phyloP scores from a whole-genome alignment of 1,140 invertebrate species.

The Oreohelix idahoensis region DNA sequence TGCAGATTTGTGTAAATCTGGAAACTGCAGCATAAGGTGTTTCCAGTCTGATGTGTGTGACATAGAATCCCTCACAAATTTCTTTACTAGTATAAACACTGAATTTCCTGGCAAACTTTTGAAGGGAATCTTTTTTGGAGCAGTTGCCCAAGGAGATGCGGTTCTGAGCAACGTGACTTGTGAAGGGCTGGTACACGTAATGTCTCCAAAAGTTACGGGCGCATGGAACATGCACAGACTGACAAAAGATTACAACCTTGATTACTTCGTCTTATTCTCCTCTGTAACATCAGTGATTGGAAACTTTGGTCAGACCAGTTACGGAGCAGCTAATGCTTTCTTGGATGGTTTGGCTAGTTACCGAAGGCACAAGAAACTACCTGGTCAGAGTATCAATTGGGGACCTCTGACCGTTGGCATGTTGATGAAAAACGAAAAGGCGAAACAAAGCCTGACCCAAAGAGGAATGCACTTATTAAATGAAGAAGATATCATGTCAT shows the following conservation, averaged over 20 bases:
- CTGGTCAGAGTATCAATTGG: constrained; percentile 58
- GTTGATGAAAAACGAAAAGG: constrained; percentile 29
- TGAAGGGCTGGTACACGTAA: constrained; percentile 45
- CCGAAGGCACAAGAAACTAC: constrained; percentile 40
- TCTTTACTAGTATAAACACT: constrained; percentile 28
- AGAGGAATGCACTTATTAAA: constrained; percentile 41
- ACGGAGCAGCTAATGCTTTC: constrained; percentile 57
- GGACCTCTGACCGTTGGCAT: constrained; percentile 51
- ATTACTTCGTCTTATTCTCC: constrained; percentile 60
- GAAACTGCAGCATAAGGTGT: constrained; percentile 41
- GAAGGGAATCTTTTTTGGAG: constrained; percentile 60
- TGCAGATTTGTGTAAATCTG: constrained; percentile 28
- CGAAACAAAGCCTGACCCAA: constrained; percentile 17
- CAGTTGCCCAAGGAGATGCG: constrained; percentile 51
- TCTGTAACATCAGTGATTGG: constrained; percentile 53
- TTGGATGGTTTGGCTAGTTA: constrained; percentile 56
- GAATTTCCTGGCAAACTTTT: constrained; percentile 37
- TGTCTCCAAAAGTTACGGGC: constrained; percentile 57
- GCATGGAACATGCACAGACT: constrained; percentile 59
- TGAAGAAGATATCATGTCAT: constrained; percentile 36
- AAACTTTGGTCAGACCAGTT: constrained; percentile 55
- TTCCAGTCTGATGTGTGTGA: constrained; percentile 49
- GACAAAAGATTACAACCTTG: constrained; percentile 46
- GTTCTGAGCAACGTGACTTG: constrained; percentile 47
- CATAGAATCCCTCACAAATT: constrained; percentile 24